These are phyloP conservation scores for Melanogrammus aeglefinus DNA, from an alignment of 2,797 vertebrate genomes.

Conservation along the genomic window DNA sequence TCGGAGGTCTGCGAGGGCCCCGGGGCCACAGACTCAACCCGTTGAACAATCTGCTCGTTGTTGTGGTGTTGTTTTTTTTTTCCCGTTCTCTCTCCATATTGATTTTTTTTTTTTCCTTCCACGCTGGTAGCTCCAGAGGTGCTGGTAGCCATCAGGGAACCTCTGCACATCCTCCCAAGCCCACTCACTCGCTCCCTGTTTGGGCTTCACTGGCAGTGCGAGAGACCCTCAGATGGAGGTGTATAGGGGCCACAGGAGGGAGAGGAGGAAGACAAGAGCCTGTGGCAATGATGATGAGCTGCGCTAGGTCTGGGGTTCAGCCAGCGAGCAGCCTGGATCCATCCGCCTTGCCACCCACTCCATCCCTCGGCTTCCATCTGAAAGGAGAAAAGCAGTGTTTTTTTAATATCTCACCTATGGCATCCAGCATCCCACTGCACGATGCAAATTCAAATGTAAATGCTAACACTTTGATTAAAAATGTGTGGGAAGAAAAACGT, in stretches of 20 bases:
- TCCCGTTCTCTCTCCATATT: constrained; percentile 61
- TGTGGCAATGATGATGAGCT: constrained; percentile 71
- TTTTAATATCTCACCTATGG: constrained; percentile 74
- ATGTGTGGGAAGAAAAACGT: constrained; percentile 69
- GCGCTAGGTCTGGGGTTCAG: constrained; percentile 68
- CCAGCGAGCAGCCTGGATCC: constrained; percentile 69
- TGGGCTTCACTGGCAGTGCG: constrained; percentile 61
- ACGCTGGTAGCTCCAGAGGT: constrained; percentile 70
- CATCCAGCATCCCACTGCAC: constrained; percentile 68
- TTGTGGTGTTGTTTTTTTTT: not conserved
- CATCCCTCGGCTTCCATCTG: constrained; percentile 59
- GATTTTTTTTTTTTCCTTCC: constrained; percentile 75
- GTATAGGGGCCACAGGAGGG: constrained; percentile 61
- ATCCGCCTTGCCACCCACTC: constrained; percentile 67
- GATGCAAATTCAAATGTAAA: constrained; percentile 75
- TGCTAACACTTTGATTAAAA: constrained; percentile 75
- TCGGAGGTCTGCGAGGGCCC: constrained; percentile 65
- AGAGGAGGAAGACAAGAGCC: constrained; percentile 62
- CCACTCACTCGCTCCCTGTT: constrained; percentile 70
- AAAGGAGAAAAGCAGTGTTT: constrained; percentile 58
- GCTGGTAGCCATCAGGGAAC: constrained; percentile 67
- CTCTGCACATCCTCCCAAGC: constrained; percentile 65
- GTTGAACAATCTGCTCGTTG: constrained; percentile 58
- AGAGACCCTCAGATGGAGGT: constrained; percentile 65
- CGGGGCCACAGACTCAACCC: constrained; percentile 64